phyloP scores from a whole-genome alignment of 1,140 invertebrate genomes.

The Amyelois transitella region DNA sequence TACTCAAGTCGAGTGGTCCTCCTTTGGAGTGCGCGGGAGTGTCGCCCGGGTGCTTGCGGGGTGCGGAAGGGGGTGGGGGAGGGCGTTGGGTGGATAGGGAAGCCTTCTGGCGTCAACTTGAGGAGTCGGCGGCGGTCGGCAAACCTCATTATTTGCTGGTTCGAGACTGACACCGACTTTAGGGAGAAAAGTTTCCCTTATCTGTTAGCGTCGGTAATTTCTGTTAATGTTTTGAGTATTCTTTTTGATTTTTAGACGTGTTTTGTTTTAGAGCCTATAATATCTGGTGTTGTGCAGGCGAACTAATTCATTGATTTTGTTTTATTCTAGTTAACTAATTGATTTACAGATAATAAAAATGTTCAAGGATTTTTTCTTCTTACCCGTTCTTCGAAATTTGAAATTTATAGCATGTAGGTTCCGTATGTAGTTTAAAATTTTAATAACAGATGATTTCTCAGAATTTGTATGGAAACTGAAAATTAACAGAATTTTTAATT shows the following conservation, averaged over 20 bases:
- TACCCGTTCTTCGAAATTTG: no score
- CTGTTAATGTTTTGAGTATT: neutral
- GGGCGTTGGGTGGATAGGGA: slow-evolving; percentile 28
- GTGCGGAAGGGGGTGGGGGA: slow-evolving; percentile 4
- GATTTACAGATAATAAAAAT: no score
- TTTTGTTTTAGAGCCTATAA: neutral
- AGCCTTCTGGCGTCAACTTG: slow-evolving; percentile 47
- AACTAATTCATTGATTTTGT: no score
- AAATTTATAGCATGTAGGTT: no score
- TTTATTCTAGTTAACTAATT: no score
- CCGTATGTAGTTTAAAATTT: no score
- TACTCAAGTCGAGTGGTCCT: slow-evolving; percentile 41
- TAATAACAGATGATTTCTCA: no score
- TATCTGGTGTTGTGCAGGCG: no score
- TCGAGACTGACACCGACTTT: slow-evolving; percentile 67
- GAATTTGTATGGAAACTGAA: no score
- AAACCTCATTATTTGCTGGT: slow-evolving; percentile 32
- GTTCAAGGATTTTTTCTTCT: no score
- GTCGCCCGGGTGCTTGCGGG: neutral
- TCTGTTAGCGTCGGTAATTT: slow-evolving; percentile 18
- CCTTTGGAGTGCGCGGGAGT: slow-evolving; percentile 18
- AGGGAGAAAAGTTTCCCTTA: slow-evolving; percentile 31
- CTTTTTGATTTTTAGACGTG: neutral
- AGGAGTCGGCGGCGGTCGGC: slow-evolving; percentile 54
- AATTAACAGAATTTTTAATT: no score